Evolutionary conservation across 2,113 vertebrate genomes (phyloP), one percentile per base, ranked within the genome.

Genomic region (Circaetus gallicus): DNA sequence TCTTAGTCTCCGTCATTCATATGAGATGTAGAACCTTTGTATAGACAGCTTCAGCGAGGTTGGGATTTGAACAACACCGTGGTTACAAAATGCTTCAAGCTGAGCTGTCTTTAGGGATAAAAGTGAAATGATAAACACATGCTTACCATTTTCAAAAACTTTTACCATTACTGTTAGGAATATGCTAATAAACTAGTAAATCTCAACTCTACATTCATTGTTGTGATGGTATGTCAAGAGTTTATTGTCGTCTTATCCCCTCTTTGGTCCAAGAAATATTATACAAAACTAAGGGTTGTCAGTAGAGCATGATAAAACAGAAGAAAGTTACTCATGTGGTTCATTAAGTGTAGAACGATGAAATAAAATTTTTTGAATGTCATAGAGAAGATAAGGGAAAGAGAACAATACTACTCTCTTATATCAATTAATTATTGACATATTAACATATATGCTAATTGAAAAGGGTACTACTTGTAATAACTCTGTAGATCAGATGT

Each of bases 11-110:
- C 52, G 29, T 42, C 72, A 86, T 91, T 93, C 49, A 22, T 82
- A 72, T n/a, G 55, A 70, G 61, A 77, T 11, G 32, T 38, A 53
- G 21, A 50, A 67, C 34, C 13, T 89, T 93, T 91, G 81, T 66
- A 97, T 97, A 90, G 88, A 61, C 76, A 94, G 71, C 94, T 95
- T 97, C 89, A 92, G 50, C 63, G 47, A 90, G 81, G 71, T 59
- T 88, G 89, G 86, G 89, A 93, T 96, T 74, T 92, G 61, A 96
- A 95, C 67, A 97, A 81, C 80, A 53, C 52, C 14, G 43, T 49
- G 62, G 32, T 72, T 91, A 93, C 49, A 74, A 93, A 97, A 86
- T 85, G 31, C 82, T 91, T 90, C 84, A 89, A 89, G 76, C 79
- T 92, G 73, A 95, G 70, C 21, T 80, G 53, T 92, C 91, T 87